Conservation (phyloP, 1,140 invertebrate species). For the Pogonomyrmex barbatus region DNA sequence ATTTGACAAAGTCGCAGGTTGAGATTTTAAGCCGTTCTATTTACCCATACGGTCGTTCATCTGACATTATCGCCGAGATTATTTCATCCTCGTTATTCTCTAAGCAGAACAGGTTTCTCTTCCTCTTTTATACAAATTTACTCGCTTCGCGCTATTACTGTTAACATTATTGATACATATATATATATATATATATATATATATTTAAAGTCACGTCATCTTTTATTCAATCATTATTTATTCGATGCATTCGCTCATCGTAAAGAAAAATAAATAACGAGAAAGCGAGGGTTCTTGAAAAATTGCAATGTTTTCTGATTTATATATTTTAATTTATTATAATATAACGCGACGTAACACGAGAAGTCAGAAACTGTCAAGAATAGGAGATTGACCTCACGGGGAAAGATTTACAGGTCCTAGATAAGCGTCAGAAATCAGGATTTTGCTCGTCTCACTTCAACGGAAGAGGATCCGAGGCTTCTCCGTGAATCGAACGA, state of each 20-base stretch:
- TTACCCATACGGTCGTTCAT: constrained; percentile 6
- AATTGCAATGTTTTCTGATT: not conserved
- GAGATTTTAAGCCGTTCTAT: not conserved
- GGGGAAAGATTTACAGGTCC: not conserved
- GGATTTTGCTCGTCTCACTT: constrained; percentile 34
- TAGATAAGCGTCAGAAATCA: not conserved
- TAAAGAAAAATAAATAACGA: not conserved
- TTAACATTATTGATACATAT: not conserved
- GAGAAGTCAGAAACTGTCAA: constrained; percentile 17
- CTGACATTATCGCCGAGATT: constrained; percentile 26
- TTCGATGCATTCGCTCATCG: not conserved
- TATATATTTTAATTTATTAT: not conserved
- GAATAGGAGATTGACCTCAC: not conserved
- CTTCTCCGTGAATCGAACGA: not conserved
- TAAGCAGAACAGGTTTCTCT: not conserved
- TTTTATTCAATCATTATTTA: not conserved
- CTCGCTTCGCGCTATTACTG: not conserved
- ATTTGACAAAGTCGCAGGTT: not conserved
- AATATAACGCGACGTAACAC: constrained; percentile 9
- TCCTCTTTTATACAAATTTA: not conserved
- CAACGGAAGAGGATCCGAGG: not conserved
- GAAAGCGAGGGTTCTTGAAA: not conserved
- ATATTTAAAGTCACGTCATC: not conserved
- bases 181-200: not conserved
- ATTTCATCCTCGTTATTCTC: constrained; percentile 15